These are phyloP conservation scores for Macrophya annulata DNA, from an alignment of 2,888 invertebrate species.

Conservation along the genomic window DNA sequence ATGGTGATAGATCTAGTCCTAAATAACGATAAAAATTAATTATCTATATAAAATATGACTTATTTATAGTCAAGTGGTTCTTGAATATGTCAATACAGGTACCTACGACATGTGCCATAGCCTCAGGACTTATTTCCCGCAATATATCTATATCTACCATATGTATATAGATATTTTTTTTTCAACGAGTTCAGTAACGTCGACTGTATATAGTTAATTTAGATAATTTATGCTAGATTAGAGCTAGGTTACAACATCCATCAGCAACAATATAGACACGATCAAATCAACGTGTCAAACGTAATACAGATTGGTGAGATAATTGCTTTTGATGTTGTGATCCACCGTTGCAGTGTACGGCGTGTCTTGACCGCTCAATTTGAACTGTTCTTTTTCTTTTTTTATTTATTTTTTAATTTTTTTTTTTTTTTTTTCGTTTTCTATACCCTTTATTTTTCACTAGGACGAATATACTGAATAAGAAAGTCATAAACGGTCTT, in stretches of 20 bases:
- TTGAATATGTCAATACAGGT: neutral
- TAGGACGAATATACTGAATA: neutral
- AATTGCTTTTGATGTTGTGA: constrained; percentile 51
- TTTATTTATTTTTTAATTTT: too few relatives aligned
- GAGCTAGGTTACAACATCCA: constrained; percentile 46
- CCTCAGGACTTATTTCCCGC: neutral
- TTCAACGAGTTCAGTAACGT: neutral
- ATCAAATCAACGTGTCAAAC: constrained; percentile 53
- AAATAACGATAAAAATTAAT: neutral
- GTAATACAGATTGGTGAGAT: constrained; percentile 31
- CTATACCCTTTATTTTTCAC: neutral
- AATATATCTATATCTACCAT: neutral
- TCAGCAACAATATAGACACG: constrained; percentile 42
- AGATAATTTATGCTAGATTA: constrained; percentile 65
- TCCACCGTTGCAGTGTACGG: neutral
- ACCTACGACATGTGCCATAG: neutral
- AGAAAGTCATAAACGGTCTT: neutral
- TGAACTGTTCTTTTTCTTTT: constrained; percentile 22
- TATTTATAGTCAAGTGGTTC: neutral
- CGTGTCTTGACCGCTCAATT: constrained; percentile 45
- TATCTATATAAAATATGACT: neutral
- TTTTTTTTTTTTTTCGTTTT: neutral
- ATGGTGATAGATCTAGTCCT: neutral
- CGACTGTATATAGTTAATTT: constrained; percentile 53
- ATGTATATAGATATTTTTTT: neutral